Evolutionary conservation across 2,888 invertebrate species (phyloP).

Genomic region (Ormyrus rosae): DNA sequence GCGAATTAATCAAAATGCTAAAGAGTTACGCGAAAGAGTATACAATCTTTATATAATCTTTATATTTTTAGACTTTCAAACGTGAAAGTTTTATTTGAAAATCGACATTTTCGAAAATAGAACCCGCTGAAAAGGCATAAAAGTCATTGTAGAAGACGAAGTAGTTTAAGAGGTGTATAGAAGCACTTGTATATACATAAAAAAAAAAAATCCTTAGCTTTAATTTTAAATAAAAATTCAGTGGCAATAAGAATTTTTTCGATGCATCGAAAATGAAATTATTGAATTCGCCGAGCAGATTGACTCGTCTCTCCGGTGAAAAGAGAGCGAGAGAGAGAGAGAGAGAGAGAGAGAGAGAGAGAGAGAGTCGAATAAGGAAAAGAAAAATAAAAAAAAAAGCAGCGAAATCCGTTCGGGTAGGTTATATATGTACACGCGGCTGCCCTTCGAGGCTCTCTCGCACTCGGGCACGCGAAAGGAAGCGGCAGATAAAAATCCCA

Average conservation of each 20-base stretch:
- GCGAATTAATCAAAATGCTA: no score
- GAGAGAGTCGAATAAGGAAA: not conserved
- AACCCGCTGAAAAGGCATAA: no score
- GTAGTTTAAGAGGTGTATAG: not conserved
- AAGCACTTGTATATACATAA: not conserved
- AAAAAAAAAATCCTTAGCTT: not conserved
- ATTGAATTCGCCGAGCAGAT: conserved; percentile 31
- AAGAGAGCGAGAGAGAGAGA: not conserved
- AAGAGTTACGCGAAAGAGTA: no score
- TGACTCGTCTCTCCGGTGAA: not conserved
- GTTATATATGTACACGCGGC: not conserved
- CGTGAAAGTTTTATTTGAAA: no score
- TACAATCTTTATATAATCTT: no score
- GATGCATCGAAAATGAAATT: conserved; percentile 19
- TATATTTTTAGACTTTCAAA: no score
- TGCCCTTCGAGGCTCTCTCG: not conserved
- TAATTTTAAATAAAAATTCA: conserved; percentile 24
- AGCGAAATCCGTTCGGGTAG: not conserved
- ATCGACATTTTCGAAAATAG: not conserved
- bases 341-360: not conserved
- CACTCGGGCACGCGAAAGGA: conserved; percentile 3
- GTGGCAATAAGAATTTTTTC: not conserved
- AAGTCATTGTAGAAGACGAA: not conserved
- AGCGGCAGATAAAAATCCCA: conserved; percentile 55
- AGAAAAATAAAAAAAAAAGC: conserved; percentile 4